Conservation (phyloP, 2,888 invertebrate genomes). For the Lypha dubia region DNA sequence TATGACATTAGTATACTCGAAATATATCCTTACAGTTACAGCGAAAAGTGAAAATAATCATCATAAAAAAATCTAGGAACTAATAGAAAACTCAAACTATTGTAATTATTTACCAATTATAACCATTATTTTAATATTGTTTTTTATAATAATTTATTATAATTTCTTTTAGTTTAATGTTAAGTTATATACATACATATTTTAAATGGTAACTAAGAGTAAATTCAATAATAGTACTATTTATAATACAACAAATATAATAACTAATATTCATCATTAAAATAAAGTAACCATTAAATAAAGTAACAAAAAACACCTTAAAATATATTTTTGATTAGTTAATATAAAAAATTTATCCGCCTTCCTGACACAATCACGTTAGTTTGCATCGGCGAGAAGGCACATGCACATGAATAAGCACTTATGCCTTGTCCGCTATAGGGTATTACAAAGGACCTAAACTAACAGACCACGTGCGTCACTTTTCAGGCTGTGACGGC, state of each 20-base stretch:
- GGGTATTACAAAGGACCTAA: too few relatives aligned
- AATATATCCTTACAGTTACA: constrained; percentile 39
- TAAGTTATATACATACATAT: constrained; percentile 63
- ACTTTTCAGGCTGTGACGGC: too few relatives aligned
- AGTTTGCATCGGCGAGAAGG: too few relatives aligned
- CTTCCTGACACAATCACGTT: too few relatives aligned
- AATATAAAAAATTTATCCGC: too few relatives aligned
- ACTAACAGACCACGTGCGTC: too few relatives aligned
- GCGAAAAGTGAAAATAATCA: constrained; percentile 21
- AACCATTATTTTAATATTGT: constrained; percentile 32
- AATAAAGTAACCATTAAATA: constrained; percentile 27
- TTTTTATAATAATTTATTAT: constrained; percentile 47
- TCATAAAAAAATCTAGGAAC: constrained; percentile 38
- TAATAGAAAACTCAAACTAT: constrained; percentile 55
- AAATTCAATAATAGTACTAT: constrained; percentile 56
- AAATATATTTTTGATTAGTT: constrained; percentile 2
- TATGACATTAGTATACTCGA: constrained; percentile 34
- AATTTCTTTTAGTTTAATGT: constrained; percentile 47
- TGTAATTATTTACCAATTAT: constrained; percentile 65
- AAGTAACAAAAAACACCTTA: background rate
- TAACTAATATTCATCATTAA: constrained; percentile 57
- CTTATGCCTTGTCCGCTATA: too few relatives aligned
- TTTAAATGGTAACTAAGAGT: constrained; percentile 66
- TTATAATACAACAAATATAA: constrained; percentile 55
- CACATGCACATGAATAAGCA: too few relatives aligned